Conservation (phyloP, 2,888 invertebrate species). For the Creontiades dilutus region DNA sequence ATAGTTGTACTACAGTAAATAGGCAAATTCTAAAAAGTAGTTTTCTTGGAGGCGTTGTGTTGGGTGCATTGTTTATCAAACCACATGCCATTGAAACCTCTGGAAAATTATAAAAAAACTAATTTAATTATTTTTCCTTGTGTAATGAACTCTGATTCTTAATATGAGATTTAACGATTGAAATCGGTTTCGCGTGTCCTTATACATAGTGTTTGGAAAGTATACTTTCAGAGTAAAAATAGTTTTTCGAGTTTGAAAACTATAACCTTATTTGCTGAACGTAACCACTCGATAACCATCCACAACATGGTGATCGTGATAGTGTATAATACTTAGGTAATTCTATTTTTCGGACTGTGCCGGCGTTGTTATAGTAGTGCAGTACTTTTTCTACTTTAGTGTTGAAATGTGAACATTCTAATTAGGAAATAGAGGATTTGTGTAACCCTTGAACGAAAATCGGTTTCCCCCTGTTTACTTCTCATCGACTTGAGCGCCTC, state of each 20-base stretch:
- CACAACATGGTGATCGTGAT: constrained; percentile 60
- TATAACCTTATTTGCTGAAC: constrained; percentile 61
- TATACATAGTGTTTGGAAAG: not conserved
- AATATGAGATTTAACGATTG: not conserved
- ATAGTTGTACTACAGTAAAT: no score
- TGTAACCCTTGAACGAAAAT: constrained; percentile 12
- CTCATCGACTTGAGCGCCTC: not conserved
- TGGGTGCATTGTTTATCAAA: not conserved
- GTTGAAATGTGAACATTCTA: constrained; percentile 55
- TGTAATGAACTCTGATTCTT: not conserved
- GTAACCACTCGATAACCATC: constrained; percentile 63
- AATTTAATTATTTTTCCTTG: constrained; percentile 1
- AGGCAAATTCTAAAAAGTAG: no score
- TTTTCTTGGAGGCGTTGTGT: not conserved
- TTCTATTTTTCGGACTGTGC: constrained; percentile 19
- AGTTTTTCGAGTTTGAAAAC: not conserved
- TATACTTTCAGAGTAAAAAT: not conserved
- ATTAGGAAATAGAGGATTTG: constrained; percentile 14
- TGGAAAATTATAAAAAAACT: constrained; percentile 44
- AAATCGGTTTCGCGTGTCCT: not conserved
- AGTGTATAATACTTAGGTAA: constrained; percentile 8
- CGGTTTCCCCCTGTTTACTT: not conserved
- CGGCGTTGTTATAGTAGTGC: constrained; percentile 5
- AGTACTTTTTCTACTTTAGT: constrained; percentile 4
- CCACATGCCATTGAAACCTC: constrained; percentile 57